These are phyloP conservation scores for Nesospiza acunhae DNA, from an alignment of 2,113 vertebrate genomes.

Conservation along the genomic window DNA sequence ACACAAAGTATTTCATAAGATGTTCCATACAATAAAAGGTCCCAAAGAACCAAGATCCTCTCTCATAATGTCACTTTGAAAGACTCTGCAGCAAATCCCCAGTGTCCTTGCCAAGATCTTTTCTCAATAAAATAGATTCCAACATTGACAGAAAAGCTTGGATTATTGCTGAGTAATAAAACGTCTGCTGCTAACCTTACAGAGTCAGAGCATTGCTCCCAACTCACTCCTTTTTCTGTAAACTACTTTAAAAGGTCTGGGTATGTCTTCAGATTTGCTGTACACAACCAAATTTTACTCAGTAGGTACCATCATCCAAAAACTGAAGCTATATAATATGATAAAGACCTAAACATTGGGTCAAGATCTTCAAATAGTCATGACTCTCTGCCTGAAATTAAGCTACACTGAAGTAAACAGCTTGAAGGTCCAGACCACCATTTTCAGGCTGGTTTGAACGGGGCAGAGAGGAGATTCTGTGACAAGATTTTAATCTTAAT, in stretches of 20 bases:
- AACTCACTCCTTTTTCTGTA: neutral
- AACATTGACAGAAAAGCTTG: slow-evolving; percentile 25
- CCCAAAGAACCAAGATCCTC: neutral
- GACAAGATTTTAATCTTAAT: neutral
- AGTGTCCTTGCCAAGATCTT: slow-evolving; percentile 14
- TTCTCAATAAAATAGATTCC: slow-evolving; percentile 45
- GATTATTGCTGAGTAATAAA: slow-evolving; percentile 49
- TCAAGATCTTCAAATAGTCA: neutral
- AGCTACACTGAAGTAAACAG: neutral
- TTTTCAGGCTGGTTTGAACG: neutral
- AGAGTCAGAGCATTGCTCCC: slow-evolving; percentile 22
- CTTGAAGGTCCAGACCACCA: neutral
- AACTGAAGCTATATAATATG: neutral
- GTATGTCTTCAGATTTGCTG: neutral
- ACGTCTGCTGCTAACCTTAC: slow-evolving; percentile 3
- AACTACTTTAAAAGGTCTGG: neutral
- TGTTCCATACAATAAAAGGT: neutral
- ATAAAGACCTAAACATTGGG: neutral
- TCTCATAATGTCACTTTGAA: slow-evolving; percentile 20
- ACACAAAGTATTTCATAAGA: neutral
- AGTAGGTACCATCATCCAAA: neutral
- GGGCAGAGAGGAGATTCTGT: neutral
- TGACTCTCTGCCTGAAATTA: neutral
- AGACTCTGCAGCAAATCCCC: neutral
- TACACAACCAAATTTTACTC: neutral